Evolutionary conservation across 2,888 invertebrate genomes (phyloP), one percentile per base, ranked within the genome.

Genomic region (Thera britannica): DNA sequence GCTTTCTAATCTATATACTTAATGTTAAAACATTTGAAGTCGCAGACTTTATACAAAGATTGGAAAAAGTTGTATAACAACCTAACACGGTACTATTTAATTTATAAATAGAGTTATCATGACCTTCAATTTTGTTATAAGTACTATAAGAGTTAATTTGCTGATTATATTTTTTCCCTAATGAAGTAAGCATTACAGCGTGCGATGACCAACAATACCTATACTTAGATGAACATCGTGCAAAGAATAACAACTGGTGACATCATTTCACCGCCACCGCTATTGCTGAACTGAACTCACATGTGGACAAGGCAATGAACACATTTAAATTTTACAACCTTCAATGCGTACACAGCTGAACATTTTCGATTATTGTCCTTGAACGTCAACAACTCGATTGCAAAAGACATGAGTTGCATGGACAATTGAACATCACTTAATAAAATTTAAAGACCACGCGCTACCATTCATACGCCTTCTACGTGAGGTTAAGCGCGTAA

Each of bases 191-290:
- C 89, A 87, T 86, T 84, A 80, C 74, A 79, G 82, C 82, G 70
- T 74, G 62, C 80, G 77, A 79, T 84, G 81, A 83, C 84, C 87
- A 84, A 77, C 83, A 86, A 55, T 83, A 83, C 83, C 72, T 36
- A 52, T 59, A 49, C 57, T 67, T 51, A 65, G 52, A 65, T 67
- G 60, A 46, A 46, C 77, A 75, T 78, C 81, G 80, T 81, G 84
- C 80, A 77, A 84, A 80, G 88, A 89, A 90, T 92, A 92, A 91
- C 86, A 88, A 90, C 87, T 84, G 88, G 85, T 91, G 89, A 91
- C 92, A 90, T 90, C 91, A 91, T 87, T 88, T 79, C 81, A 78
- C 81, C 82, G 56, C 62, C 55, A 55, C 38, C 49, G 57, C 46
- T 63, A 56, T 49, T 69, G 69, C 60, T 65, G 59, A 72, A 67